Base-by-base conservation (phyloP, 2,797 vertebrate species). In the Podarcis siculus region DNA sequence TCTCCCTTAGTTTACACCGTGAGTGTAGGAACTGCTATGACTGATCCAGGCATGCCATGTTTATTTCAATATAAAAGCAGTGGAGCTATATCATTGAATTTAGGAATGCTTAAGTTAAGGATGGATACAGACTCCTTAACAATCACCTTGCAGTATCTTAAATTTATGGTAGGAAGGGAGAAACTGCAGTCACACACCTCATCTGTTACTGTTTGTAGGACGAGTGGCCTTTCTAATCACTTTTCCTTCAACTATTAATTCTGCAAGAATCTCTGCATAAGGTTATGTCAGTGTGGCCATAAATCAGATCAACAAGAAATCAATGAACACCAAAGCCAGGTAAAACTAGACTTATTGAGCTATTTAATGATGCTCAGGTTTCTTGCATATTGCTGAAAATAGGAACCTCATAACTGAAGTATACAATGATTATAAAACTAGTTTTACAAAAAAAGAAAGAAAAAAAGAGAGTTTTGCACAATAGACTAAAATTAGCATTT, bases 291-390 rank as follows among this genome's bases (percentile, higher is more conserved):
- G 37, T 1, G 5, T 45, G 83, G 92, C 87, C 88, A 85, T 93
- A 91, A 91, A 91, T 93, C 92, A 39, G 77, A 72, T 45, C 88
- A 87, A 82, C 42, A 89, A 90, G 82, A 91, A 94, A 95, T 95
- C 93, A 91, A 91, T 94, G 61, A 80, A 79, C 19, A 66, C 88
- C 86, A 85, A 92, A 91, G 21, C 66, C 45, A 89, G 78, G 82
- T 17, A 61, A 84, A 84, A 72, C 66, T 42, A 73, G 82, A 79
- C 37, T 61, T 37, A 27, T 72, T 15, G 8, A 35, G 67, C 35
- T 64, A n/a, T 79, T 88, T 71, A 84, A 84, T 84, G 79, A 79
- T 39, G 42, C 45, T 12, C 27, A 19, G 79, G 67, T 42, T n/a
- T 21, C 25, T 55, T 58, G 35, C 23, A 32, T 87, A 35, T 39